Conservation (phyloP, 92 coral and sea anemone genomes). For the Zoanthus sansibaricus region DNA sequence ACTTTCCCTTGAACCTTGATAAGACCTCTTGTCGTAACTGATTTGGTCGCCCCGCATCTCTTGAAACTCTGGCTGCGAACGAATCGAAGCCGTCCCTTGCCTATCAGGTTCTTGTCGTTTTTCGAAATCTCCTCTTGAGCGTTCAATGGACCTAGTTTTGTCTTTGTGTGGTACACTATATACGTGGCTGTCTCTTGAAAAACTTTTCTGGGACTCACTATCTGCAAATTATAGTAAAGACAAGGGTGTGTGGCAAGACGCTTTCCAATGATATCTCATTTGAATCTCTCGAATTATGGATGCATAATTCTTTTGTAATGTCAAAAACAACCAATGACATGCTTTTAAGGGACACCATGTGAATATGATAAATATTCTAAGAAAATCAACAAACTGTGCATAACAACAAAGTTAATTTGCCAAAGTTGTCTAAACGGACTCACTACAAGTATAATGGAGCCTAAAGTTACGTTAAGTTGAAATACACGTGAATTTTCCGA, state of each 20-base stretch:
- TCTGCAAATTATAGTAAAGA: constrained; percentile 46
- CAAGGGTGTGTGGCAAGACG: constrained; percentile 52
- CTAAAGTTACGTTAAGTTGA: neutral
- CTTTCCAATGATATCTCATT: constrained; percentile 36
- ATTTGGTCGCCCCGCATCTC: constrained; percentile 48
- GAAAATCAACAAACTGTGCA: constrained; percentile 42
- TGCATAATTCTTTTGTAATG: constrained; percentile 38
- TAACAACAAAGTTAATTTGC: constrained; percentile 46
- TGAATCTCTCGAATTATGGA: constrained; percentile 46
- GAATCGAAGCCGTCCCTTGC: constrained; percentile 28
- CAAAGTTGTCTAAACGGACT: constrained; percentile 20
- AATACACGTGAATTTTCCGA: constrained; percentile 4
- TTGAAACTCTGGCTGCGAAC: constrained; percentile 38
- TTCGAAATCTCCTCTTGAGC: constrained; percentile 22
- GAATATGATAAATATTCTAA: constrained; percentile 32
- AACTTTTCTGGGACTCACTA: constrained; percentile 39
- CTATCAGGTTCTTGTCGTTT: constrained; percentile 24
- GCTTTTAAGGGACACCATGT: constrained; percentile 8
- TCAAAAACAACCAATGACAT: constrained; percentile 29
- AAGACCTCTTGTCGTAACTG: constrained; percentile 29
- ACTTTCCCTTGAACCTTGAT: constrained; percentile 30
- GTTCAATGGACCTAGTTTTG: neutral
- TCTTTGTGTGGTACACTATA: constrained; percentile 44
- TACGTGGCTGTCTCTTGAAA: neutral
- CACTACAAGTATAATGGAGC: constrained; percentile 6